Evolutionary conservation across 2,113 vertebrate species (phyloP), one percentile per base, ranked within the genome.

Genomic region (Sterna hirundo): DNA sequence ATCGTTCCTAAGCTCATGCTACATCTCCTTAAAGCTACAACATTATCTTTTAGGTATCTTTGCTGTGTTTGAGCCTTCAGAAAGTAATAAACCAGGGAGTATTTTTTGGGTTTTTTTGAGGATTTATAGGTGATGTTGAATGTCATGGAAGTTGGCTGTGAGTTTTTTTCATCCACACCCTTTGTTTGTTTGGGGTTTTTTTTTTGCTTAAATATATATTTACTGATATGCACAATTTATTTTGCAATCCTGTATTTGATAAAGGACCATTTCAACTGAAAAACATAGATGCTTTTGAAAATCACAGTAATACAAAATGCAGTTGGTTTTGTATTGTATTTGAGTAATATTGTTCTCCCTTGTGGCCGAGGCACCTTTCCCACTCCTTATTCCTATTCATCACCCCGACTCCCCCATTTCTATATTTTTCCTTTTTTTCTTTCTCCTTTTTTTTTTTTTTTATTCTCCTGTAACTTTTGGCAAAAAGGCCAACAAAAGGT

Each of bases 401-500:
- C 23, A 25, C 5, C 8, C 3, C 4, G 4, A 14, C 7, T 17
- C 22, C 5, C 6, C 1, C 2, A 11, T 62, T 81, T 74, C 6
- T 69, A 42, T 49, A 5, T n/a, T 62, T 42, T 44, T 51, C 12
- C 6, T 36, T 42, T 44, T 40, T 29, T 61, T 2, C 4, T 51
- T 66, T 25, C 16, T 22, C 6, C 1, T 22, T 34, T 52, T 22
- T 44, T 47, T 49, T 71, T 21, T 55, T 23, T 25, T 1, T 3
- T 23, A 0, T 55, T 49, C 3, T 66, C 4, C 13, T 66, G 5
- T 87, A 34, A 72, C 25, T 64, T 91, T n/a, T 77, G 27, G 14
- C 5, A 52, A 44, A 84, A 84, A 72, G 8, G 10, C 7, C 65
- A 64, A 29, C 14, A 52, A 76, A 92, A 85, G 2, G 5, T 60